Percentiles rank a stretch among this genome's conserved stretches.
phyloP scores from a whole-genome alignment of 2,113 vertebrate genomes.

The Xenotilapia caudafasciata region DNA sequence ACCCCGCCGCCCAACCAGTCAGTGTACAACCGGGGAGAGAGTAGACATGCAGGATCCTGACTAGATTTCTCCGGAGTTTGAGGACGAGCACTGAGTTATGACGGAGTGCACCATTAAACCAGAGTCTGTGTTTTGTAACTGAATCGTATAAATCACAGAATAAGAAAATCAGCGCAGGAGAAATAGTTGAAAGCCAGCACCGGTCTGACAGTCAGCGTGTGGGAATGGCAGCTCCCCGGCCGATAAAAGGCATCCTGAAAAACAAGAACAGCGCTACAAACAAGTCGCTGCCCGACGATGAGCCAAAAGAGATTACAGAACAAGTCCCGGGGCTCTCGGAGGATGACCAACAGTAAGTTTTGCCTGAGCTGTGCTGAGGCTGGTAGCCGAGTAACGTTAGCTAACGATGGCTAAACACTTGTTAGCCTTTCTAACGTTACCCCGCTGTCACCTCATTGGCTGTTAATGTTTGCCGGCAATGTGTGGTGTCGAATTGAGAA shows the following conservation, averaged over 20 bases:
- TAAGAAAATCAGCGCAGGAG: background rate
- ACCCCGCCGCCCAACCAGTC: background rate
- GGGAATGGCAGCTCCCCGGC: conserved; percentile 76
- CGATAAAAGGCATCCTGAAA: conserved; percentile 78
- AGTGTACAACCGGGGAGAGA: background rate
- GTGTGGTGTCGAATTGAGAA: background rate
- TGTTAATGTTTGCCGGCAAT: background rate
- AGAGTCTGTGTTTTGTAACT: background rate
- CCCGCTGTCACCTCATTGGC: background rate
- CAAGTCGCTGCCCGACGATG: conserved; percentile 46
- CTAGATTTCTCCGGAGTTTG: background rate
- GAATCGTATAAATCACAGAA: background rate
- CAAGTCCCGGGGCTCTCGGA: conserved; percentile 50
- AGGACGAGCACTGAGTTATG: conserved; percentile 4
- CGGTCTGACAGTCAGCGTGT: conserved; percentile 29
- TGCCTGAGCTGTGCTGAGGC: background rate
- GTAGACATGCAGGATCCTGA: background rate
- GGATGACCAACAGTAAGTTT: conserved; percentile 74
- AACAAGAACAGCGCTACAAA: conserved; percentile 65
- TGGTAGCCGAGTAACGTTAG: background rate
- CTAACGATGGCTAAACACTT: conserved; percentile 25
- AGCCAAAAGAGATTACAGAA: conserved; percentile 51
- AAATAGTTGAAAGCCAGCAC: background rate
- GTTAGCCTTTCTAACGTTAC: conserved; percentile 33
- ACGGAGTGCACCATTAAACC: background rate